Percentiles rank a stretch among this genome's conserved stretches.
Conservation (phyloP, 30 jellyfish, hydroid and myxozoan genomes). For the Hydractinia echinata region DNA sequence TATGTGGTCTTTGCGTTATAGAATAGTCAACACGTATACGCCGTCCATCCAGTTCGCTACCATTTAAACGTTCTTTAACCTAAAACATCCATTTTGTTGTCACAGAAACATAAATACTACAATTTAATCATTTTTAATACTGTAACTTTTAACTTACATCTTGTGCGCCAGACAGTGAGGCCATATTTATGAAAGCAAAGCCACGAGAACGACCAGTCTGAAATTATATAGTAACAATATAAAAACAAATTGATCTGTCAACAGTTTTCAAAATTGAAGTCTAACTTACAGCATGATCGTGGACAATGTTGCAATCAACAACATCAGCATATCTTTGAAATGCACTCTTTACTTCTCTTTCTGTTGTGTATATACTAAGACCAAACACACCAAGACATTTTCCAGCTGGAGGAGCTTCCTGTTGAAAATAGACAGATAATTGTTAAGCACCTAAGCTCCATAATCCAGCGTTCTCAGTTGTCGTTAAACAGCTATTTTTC, state of each 20-base stretch:
- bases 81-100: neutral
- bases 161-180: conserved; percentile 70
- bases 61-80: conserved; percentile 97
- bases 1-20: conserved; percentile 98
- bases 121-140: neutral
- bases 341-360: conserved; percentile 88
- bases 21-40: conserved; percentile 98
- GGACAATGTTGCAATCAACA: conserved; percentile 86
- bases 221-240: neutral
- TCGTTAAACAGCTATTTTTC: neutral
- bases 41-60: conserved; percentile 98
- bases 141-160: conserved; percentile 55
- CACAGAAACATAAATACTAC: neutral
- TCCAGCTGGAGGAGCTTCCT: conserved; percentile 99
- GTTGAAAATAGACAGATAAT: neutral
- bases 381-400: conserved; percentile 99
- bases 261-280: neutral
- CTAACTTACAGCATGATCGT: conserved; percentile 93
- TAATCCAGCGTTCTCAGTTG: neutral
- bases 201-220: conserved; percentile 99
- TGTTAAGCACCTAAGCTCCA: neutral
- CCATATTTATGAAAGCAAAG: conserved; percentile 90
- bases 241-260: neutral
- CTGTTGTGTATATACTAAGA: conserved; percentile 92
- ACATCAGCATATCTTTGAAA: conserved; percentile 95